Conservation (phyloP, 2,888 invertebrate species). For the Himalopsyche japonica region DNA sequence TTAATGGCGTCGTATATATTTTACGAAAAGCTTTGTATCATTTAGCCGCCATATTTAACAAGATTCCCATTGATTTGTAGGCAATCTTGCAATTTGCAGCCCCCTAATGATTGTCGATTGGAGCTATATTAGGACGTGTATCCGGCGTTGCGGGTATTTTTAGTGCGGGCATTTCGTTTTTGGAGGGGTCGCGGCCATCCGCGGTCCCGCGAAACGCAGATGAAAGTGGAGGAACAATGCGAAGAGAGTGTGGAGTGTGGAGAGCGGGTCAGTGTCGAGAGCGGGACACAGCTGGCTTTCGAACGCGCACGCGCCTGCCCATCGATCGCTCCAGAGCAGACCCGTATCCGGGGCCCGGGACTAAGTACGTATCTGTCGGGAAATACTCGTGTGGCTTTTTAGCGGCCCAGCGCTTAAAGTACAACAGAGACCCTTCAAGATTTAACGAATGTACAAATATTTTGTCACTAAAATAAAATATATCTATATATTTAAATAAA, state of each 20-base stretch:
- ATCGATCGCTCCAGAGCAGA: neutral
- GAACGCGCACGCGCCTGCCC: neutral
- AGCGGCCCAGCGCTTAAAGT: neutral
- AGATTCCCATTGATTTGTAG: neutral
- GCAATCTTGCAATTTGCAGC: neutral
- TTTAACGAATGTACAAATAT: neutral
- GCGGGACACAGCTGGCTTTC: conserved; percentile 5
- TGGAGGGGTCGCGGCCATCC: neutral
- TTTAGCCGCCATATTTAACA: neutral
- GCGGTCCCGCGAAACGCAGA: conserved; percentile 1
- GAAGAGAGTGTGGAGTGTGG: neutral
- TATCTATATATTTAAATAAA: no score
- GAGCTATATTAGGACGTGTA: neutral
- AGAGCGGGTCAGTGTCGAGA: conserved; percentile 29
- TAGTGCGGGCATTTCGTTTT: neutral
- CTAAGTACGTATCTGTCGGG: neutral
- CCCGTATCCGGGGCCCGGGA: conserved; percentile 8
- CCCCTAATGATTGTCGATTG: neutral
- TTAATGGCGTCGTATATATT: no score
- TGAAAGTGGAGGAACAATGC: conserved; percentile 1
- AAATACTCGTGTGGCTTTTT: neutral
- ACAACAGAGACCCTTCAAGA: neutral
- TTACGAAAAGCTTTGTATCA: neutral
- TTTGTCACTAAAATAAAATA: no score
- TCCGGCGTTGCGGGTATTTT: neutral